Conservation (phyloP, 2,113 vertebrate species). For the Ellobius talpinus region DNA sequence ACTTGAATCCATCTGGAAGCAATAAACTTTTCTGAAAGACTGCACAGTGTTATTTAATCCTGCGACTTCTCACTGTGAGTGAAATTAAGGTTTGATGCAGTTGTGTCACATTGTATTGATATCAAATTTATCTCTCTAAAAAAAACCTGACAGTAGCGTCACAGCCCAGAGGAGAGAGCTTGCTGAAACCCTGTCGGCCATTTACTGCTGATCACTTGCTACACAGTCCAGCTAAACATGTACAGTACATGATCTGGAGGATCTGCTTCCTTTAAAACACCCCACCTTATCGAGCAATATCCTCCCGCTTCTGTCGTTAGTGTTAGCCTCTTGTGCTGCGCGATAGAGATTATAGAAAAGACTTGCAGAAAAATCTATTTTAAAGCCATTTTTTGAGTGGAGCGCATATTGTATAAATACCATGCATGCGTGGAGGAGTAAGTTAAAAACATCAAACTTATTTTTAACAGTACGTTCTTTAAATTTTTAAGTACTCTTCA, state of each 20-base stretch:
- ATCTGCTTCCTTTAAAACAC: slow-evolving; percentile 22
- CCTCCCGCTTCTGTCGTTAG: slow-evolving; percentile 8
- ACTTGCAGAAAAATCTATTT: background rate
- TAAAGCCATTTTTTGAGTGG: background rate
- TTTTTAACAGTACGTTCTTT: slow-evolving; percentile 24
- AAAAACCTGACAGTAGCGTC: slow-evolving; percentile 76
- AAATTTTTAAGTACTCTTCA: slow-evolving; percentile 5
- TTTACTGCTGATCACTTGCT: slow-evolving; percentile 74
- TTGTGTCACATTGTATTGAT: slow-evolving; percentile 92
- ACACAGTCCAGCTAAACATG: background rate
- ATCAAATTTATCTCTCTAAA: slow-evolving; percentile 88
- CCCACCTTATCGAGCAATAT: background rate
- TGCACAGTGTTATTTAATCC: slow-evolving; percentile 95
- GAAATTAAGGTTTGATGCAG: slow-evolving; percentile 92
- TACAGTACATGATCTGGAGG: background rate
- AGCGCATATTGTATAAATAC: background rate
- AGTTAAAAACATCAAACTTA: background rate
- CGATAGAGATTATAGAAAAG: background rate
- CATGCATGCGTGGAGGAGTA: background rate
- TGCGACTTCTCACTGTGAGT: slow-evolving; percentile 92
- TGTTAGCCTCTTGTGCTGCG: background rate
- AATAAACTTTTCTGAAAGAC: slow-evolving; percentile 95
- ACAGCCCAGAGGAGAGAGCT: slow-evolving; percentile 70
- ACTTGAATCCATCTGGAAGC: slow-evolving; percentile 94
- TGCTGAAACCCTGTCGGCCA: slow-evolving; percentile 68